Evolutionary conservation across 2,797 vertebrate genomes (phyloP), one percentile per base, ranked within the genome.

Genomic region (Falco berigora): DNA sequence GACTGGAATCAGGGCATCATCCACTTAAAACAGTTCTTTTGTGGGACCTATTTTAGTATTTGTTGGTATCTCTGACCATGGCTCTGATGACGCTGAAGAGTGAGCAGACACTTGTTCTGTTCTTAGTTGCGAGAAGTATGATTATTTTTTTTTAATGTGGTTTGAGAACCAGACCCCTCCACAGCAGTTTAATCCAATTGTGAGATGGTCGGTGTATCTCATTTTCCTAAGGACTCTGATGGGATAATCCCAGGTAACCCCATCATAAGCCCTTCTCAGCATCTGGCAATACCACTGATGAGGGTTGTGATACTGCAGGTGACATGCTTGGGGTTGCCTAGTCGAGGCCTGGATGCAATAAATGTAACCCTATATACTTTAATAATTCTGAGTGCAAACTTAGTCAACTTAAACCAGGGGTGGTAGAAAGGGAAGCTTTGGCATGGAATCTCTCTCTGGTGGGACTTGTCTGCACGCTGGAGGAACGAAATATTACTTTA

Each of bases 221-320:
- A 14, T 92, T 92, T 79, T 95, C 73, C 73, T 81, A 86, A 92
- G 32, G 79, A 86, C 73, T 83, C 64, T 58, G 75, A 91, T 92
- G 50, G 69, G 88, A 93, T 96, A 90, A 93, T 97, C 93, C 66
- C 86, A 93, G 93, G 95, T 96, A 96, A 93, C 96, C 10, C 46
- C 50, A 72, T 68, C 25, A 11, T 68, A 88, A 93, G 38, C 59
- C 92, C 58, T 90, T 96, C 42, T 62, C 73, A 71, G 90, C 74
- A 79, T 87, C 90, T 95, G 88, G 83, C 88, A 69, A 44, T 88
- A 62, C 38, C 20, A 12, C 30, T 40, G 34, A 32, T 75, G 74
- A 92, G 55, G 30, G 71, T 59, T 82, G 55, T 87, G 94, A 90
- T 93, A 85, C 67, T 69, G 23, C 73, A 94, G 47, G 67, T 95